Evolutionary conservation across 1,140 invertebrate genomes (phyloP).

Genomic region (Telenomus remus): DNA sequence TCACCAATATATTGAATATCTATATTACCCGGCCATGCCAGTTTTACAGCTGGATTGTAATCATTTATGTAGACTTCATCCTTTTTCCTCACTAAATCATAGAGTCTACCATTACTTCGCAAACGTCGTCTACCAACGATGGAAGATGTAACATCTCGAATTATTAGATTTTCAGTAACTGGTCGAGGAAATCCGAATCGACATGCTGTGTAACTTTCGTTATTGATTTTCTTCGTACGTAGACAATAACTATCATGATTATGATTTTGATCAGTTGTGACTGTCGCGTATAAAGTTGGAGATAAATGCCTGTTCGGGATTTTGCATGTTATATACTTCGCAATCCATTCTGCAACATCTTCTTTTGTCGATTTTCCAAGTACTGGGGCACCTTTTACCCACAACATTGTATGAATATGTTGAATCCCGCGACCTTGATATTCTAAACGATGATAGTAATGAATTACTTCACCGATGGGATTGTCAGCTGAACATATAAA

Average conservation of each 20-base stretch:
- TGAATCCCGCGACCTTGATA: constrained; percentile 43
- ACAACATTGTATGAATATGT: constrained; percentile 64
- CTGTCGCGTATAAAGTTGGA: constrained; percentile 42
- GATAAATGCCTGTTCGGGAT: constrained; percentile 50
- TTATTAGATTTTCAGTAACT: neutral
- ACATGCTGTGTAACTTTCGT: neutral
- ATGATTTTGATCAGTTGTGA: constrained; percentile 48
- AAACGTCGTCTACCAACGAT: constrained; percentile 3
- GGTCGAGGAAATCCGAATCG: constrained; percentile 7
- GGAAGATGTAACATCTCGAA: constrained; percentile 1
- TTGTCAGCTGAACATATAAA: constrained; percentile 15
- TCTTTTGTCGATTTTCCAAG: constrained; percentile 34
- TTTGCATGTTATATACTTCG: constrained; percentile 62
- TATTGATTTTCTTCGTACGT: neutral
- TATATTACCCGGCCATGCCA: constrained; percentile 43
- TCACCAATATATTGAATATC: neutral
- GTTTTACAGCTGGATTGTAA: constrained; percentile 58
- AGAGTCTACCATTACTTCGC: constrained; percentile 3
- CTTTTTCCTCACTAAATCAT: neutral
- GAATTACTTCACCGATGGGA: constrained; percentile 5
- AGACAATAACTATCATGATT: constrained; percentile 15
- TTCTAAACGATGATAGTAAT: constrained; percentile 6
- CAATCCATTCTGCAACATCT: constrained; percentile 62
- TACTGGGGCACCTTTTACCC: constrained; percentile 61
- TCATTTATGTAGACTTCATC: constrained; percentile 23